Conservation (phyloP, 53 echinoderm and acorn worm genomes). For the Apostichopus leukothele region DNA sequence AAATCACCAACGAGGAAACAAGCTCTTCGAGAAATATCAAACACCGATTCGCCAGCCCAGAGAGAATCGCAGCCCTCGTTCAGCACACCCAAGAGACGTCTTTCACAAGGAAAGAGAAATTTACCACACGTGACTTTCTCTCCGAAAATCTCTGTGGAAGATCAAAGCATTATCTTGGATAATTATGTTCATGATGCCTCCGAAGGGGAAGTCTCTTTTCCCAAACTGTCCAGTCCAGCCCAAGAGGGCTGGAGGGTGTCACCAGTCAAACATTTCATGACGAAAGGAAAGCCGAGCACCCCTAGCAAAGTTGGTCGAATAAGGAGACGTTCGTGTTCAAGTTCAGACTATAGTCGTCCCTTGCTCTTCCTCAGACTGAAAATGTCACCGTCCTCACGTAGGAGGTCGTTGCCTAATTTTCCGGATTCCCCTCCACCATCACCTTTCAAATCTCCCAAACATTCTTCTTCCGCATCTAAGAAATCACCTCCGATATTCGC, state of each 20-base stretch:
- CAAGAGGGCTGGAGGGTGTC: conserved; percentile 63
- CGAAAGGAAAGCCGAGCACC: conserved; percentile 17
- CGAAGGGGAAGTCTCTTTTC: conserved; percentile 83
- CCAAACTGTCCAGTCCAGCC: conserved; percentile 86
- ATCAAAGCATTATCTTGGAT: conserved; percentile 67
- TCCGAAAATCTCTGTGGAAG: conserved; percentile 76
- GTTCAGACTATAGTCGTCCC: conserved; percentile 11
- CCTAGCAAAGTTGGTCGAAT: not conserved
- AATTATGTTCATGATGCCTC: conserved; percentile 87
- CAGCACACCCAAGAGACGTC: conserved; percentile 66
- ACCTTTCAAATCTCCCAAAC: conserved; percentile 43
- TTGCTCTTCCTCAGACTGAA: conserved; percentile 32
- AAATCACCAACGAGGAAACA: conserved; percentile 7
- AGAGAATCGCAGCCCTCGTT: not conserved
- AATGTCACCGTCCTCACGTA: conserved; percentile 26
- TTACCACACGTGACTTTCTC: conserved; percentile 66
- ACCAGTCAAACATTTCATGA: conserved; percentile 71
- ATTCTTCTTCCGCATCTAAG: not conserved
- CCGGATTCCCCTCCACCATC: conserved; percentile 34
- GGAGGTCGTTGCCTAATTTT: conserved; percentile 6
- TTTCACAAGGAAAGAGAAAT: conserved; percentile 28
- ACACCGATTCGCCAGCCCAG: not conserved
- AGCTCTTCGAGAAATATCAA: conserved; percentile 54
- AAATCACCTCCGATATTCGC: conserved; percentile 44
- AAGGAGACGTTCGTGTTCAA: conserved; percentile 44